Base-by-base conservation (phyloP, 2,888 invertebrate genomes). In the Erebia ligea region DNA sequence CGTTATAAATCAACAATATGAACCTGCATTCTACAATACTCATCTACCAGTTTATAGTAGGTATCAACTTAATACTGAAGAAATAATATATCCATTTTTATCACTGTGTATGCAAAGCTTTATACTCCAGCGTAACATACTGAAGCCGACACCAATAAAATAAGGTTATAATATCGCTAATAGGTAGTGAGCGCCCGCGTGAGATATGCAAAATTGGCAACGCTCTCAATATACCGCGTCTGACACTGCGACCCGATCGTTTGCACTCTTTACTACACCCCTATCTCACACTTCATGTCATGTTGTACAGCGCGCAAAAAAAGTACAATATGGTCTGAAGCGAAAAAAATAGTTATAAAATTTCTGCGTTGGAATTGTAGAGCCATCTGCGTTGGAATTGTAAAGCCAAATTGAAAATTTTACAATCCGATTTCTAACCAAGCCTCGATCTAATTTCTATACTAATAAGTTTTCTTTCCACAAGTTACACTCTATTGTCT, bases 251-350 rank as follows among this genome's bases (percentile, higher is more conserved):
- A 84, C 86, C 85, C 88, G 87, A 82, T 90, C 92, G 91, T 92
- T 92, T 90, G 91, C 91, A 91, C 92, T 92, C 90, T 91, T 92
- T 92, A 92, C 89, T 87, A 85, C 88, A 87, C 87, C 89, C 89
- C 87, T 85, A 87, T 88, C 88, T 88, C 90, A 87, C 89, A 89
- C 87, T 84, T 90, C 87, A 87, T 86, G 82, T 84, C 80, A 76
- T 77, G 68, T 13, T 50, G 83, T 86, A 85, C 73, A 45, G 85
- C 81, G 72, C 17, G 80, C 85, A 86, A 77, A 56, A 63, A 64
- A 34, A 4, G 6, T 34, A 34, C 34, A 61, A 19, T 1, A n/a
- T n/a, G n/a, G 19, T n/a, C 3, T 70, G 13, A 45, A 11, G 13
- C 11, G 45, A 13, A 45, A 45, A 45, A 45, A 11, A 45, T 40